Evolutionary conservation across 2,113 vertebrate species (phyloP), one percentile per base, ranked within the genome.

Genomic region (Etia nguti): DNA sequence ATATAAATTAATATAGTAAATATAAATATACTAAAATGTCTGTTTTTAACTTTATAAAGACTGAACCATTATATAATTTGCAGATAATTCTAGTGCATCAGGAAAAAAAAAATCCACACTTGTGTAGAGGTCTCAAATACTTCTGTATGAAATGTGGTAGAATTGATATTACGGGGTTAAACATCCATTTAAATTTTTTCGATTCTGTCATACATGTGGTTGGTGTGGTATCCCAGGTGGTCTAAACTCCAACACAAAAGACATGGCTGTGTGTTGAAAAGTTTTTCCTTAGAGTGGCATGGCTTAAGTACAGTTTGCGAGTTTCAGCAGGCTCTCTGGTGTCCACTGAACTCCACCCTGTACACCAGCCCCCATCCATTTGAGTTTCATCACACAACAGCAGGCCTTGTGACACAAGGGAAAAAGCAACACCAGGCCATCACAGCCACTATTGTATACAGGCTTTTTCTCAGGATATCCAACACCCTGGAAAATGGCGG

Each of bases 401-500:
- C 90, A 79, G 84, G 92, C 95, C 92, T 96, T 96, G 93, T 95
- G 93, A 94, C 82, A 77, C 13, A 26, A 77, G 85, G 82, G 93
- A 92, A 96, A 91, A 95, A 92, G 85, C 90, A 93, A 94, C 93
- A 94, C 91, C 92, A 93, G 92, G 88, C 93, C 89, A 94, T 96
- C 95, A 97, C 95, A 96, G 95, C 90, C 92, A 87, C 94, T 90
- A 96, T 97, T 97, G 96, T 97, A 88, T 79, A 70, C 22, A 48
- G 68, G 75, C 89, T 86, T 95, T 96, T 96, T 96, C 96, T 95
- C 96, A 97, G 95, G 96, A 96, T 82, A 97, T 87, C 84, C 94
- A 96, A 97, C 94, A 96, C 96, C 93, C 90, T 88, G 90, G 87
- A 89, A 95, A 94, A 92, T 48, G 85, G 86, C 38, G n/a, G 94